Percentiles rank a stretch among this genome's conserved stretches.
Evolutionary conservation across 2,888 invertebrate genomes (phyloP).

Genomic region (Caenorhabditis wallacei): DNA sequence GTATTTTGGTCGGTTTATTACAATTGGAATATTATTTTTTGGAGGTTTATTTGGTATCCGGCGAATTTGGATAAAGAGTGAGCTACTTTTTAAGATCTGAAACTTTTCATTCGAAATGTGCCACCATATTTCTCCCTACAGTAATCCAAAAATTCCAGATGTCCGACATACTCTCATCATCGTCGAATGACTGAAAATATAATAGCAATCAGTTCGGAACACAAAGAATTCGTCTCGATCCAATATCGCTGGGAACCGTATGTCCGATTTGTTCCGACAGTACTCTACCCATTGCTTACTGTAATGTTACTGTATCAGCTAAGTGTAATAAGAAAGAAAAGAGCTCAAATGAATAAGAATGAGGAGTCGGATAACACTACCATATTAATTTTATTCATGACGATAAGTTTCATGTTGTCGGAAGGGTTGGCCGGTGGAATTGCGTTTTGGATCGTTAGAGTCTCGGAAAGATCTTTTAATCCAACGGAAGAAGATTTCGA

Average conservation of each 20-base stretch:
- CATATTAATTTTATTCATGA: conserved; percentile 45
- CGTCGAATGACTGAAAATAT: too few species aligned
- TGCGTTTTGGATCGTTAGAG: neutral
- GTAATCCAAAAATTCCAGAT: too few species aligned
- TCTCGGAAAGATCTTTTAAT: neutral
- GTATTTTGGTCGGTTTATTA: neutral
- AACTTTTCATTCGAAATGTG: too few species aligned
- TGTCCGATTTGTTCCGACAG: conserved; percentile 2
- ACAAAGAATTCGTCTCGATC: neutral
- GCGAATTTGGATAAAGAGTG: neutral
- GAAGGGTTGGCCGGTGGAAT: conserved; percentile 16
- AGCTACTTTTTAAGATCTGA: too few species aligned
- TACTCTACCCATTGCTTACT: conserved; percentile 27
- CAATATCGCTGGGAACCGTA: neutral
- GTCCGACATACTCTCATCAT: too few species aligned
- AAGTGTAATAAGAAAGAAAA: conserved; percentile 11
- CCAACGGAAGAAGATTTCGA: neutral
- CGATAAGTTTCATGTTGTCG: conserved; percentile 21
- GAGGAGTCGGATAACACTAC: conserved; percentile 30
- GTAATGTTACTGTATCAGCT: neutral
- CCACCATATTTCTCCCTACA: too few species aligned
- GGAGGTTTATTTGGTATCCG: neutral
- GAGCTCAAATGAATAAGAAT: conserved; percentile 15
- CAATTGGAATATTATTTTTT: neutral
- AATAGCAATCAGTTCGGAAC: too few species aligned